phyloP scores from a whole-genome alignment of 37 sponge, comb jelly and placozoan genomes.

The Haliclona indistincta region DNA sequence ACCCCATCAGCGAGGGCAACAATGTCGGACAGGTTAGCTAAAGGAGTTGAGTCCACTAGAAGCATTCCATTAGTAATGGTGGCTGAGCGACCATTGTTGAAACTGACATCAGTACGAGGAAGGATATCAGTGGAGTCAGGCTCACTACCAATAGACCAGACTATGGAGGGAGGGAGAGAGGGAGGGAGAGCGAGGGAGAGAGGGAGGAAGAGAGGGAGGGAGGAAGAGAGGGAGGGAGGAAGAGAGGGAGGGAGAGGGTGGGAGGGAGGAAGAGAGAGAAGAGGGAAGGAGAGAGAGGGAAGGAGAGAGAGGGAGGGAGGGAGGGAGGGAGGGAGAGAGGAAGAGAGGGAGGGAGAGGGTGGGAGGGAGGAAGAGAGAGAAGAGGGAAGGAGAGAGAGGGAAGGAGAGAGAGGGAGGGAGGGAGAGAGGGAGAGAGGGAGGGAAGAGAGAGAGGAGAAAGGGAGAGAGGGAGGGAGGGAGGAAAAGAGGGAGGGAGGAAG shows the following conservation, averaged over 20 bases:
- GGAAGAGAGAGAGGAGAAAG: background rate
- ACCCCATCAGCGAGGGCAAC: slow-evolving; percentile 67
- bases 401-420: background rate
- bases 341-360: too few species aligned
- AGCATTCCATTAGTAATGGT: slow-evolving; percentile 41
- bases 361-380: background rate
- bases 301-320: background rate
- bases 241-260: background rate
- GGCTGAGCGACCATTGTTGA: slow-evolving; percentile 26
- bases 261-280: background rate
- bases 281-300: background rate
- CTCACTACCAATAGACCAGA: slow-evolving; percentile 74
- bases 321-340: slow-evolving; percentile 1
- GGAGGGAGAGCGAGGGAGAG: too few species aligned
- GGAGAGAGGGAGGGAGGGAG: too few species aligned
- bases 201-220: background rate
- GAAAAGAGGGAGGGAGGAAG: too few species aligned
- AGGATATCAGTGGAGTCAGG: slow-evolving; percentile 43
- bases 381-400: background rate
- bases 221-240: background rate
- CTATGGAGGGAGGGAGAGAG: slow-evolving; percentile 28
- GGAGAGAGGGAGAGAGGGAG: background rate
- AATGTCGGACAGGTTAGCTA: slow-evolving; percentile 70
- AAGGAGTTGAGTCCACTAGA: slow-evolving; percentile 28
- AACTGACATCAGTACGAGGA: slow-evolving; percentile 60